These are phyloP conservation scores for Sycophila sp. DNA, from an alignment of 1,140 invertebrate genomes.

Conservation along the genomic window DNA sequence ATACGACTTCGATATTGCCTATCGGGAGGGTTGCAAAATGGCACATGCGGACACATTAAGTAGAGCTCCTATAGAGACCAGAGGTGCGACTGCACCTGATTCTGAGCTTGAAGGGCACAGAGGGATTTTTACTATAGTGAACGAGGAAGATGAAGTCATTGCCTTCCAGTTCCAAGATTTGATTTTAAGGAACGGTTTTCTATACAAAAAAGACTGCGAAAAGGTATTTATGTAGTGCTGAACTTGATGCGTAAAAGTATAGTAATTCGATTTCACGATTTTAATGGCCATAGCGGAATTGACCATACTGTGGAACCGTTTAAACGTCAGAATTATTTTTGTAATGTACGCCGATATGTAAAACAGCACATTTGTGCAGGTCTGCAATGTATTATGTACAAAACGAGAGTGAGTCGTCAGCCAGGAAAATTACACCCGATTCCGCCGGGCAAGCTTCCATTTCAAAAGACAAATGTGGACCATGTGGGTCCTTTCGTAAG, in stretches of 20 bases:
- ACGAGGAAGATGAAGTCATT: neutral
- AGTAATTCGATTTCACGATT: neutral
- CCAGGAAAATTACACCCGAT: neutral
- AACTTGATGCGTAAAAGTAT: neutral
- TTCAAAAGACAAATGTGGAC: neutral
- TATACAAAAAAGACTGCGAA: neutral
- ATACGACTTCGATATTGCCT: constrained; percentile 1
- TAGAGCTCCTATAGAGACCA: neutral
- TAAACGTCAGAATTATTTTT: neutral
- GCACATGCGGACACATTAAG: neutral
- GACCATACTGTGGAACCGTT: neutral
- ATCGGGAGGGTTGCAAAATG: neutral
- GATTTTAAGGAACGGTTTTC: constrained; percentile 7
- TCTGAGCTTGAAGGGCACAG: neutral
- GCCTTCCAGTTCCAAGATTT: constrained; percentile 9
- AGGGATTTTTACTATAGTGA: no score
- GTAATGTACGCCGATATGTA: neutral
- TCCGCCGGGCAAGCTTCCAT: neutral
- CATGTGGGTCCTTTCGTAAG: neutral
- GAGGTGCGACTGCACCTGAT: neutral
- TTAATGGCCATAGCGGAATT: neutral
- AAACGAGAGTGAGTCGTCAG: neutral
- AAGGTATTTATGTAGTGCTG: neutral
- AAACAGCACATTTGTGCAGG: neutral
- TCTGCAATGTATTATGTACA: neutral